Evolutionary conservation across 2,797 vertebrate genomes (phyloP).

Genomic region (Bovichtus diacanthus): DNA sequence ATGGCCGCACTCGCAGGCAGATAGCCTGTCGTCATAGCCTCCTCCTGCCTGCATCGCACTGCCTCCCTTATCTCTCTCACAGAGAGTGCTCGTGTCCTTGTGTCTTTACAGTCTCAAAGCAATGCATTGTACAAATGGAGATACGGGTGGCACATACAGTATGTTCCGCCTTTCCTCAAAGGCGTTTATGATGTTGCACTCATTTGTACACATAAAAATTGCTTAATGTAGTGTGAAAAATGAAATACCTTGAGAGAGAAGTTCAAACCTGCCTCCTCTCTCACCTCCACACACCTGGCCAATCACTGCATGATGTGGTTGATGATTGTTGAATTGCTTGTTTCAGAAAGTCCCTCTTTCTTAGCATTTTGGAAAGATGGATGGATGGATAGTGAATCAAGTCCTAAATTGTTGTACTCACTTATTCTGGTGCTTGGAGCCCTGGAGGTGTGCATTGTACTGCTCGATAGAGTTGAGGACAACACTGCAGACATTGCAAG

Average conservation of each 20-base stretch:
- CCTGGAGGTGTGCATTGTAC: slow-evolving; percentile 91
- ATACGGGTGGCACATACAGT: too few relatives aligned
- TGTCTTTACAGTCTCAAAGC: background rate
- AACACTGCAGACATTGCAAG: slow-evolving; percentile 88
- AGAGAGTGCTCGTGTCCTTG: background rate
- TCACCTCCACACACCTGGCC: background rate
- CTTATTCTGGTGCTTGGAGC: slow-evolving; percentile 92
- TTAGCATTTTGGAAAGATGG: background rate
- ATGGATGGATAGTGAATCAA: background rate
- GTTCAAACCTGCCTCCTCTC: background rate
- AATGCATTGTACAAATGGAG: background rate
- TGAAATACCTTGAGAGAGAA: background rate
- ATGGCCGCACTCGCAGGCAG: background rate
- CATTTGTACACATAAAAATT: background rate
- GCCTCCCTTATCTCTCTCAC: background rate
- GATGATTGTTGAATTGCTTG: background rate
- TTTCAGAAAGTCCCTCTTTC: background rate
- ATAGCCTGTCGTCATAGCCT: background rate
- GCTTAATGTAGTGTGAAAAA: background rate
- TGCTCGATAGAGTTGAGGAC: slow-evolving; percentile 91
- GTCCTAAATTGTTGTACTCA: slow-evolving; percentile 59
- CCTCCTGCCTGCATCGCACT: background rate
- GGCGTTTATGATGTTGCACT: background rate
- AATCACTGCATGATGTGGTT: background rate
- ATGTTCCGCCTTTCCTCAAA: background rate